phyloP scores from a whole-genome alignment of 2,888 invertebrate genomes.

The Bombylius major region DNA sequence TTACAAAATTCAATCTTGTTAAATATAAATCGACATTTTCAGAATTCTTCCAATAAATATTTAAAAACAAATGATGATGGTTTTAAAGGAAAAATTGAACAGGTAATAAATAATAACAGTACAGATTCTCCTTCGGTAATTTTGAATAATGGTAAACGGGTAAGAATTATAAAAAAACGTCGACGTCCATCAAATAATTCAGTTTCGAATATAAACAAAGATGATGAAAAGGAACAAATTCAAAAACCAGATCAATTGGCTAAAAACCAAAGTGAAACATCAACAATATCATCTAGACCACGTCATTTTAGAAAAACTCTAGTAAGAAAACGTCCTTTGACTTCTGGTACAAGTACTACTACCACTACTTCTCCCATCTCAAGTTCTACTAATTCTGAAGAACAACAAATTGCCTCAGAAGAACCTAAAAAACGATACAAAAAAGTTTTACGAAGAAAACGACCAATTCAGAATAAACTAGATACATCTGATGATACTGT shows the following conservation, averaged over 20 bases:
- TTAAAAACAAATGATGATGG: slow-evolving; percentile 1
- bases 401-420: neutral
- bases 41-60: slow-evolving; percentile 17
- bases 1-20: neutral
- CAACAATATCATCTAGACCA: neutral
- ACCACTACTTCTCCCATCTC: neutral
- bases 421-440: neutral
- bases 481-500: too few relatives aligned
- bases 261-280: neutral
- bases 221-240: too few relatives aligned
- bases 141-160: slow-evolving; percentile 1
- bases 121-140: neutral
- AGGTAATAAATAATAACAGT: too few relatives aligned
- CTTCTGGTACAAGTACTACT: neutral
- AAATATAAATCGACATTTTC: slow-evolving; percentile 36
- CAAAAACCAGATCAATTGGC: neutral
- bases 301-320: neutral
- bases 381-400: neutral
- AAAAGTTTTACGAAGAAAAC: neutral
- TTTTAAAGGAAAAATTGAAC: slow-evolving; percentile 13
- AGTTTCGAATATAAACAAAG: neutral
- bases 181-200: slow-evolving; percentile 1
- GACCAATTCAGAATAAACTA: neutral
- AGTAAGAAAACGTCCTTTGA: slow-evolving; percentile 6
- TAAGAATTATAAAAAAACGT: slow-evolving; percentile 6